Percentiles rank a stretch among this genome's conserved stretches.
These are phyloP conservation scores for Halcyon badia DNA, from an alignment of 2,797 vertebrate genomes.

Conservation along the genomic window DNA sequence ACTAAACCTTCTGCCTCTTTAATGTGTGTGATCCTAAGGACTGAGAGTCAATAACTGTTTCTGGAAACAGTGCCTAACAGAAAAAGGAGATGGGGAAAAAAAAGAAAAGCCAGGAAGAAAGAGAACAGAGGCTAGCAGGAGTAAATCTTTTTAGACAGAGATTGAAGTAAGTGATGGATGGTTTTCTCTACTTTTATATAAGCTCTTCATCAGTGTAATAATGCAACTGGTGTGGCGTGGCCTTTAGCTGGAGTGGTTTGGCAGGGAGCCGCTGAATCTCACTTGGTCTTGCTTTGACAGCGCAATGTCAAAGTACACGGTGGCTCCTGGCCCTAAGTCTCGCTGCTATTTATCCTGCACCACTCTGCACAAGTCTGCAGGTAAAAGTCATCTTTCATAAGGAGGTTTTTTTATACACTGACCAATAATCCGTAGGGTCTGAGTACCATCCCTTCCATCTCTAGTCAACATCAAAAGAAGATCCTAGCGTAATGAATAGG, in stretches of 20 bases:
- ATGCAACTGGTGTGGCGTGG: conserved; percentile 24
- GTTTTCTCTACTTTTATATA: conserved; percentile 10
- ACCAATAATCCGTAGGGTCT: conserved; percentile 41
- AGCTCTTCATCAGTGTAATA: conserved; percentile 56
- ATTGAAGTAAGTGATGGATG: neutral
- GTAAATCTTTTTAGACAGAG: neutral
- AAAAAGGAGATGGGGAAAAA: neutral
- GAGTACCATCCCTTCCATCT: neutral
- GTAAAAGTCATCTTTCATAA: conserved; percentile 45
- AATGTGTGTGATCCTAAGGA: neutral
- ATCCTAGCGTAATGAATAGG: conserved; percentile 9
- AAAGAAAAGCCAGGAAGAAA: neutral
- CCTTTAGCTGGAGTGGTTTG: conserved; percentile 60
- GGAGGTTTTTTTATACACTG: conserved; percentile 5
- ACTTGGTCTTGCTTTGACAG: conserved; percentile 31
- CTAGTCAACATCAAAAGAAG: conserved; percentile 35
- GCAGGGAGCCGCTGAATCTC: conserved; percentile 33
- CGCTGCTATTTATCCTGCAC: conserved; percentile 63
- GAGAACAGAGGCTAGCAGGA: neutral
- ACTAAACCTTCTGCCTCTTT: neutral
- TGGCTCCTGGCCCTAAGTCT: conserved; percentile 42
- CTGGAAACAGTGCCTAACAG: neutral
- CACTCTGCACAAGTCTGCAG: neutral
- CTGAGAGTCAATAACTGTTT: neutral
- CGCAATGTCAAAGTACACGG: conserved; percentile 40